Evolutionary conservation across 2,797 vertebrate species (phyloP).

Genomic region (Merluccius polli): DNA sequence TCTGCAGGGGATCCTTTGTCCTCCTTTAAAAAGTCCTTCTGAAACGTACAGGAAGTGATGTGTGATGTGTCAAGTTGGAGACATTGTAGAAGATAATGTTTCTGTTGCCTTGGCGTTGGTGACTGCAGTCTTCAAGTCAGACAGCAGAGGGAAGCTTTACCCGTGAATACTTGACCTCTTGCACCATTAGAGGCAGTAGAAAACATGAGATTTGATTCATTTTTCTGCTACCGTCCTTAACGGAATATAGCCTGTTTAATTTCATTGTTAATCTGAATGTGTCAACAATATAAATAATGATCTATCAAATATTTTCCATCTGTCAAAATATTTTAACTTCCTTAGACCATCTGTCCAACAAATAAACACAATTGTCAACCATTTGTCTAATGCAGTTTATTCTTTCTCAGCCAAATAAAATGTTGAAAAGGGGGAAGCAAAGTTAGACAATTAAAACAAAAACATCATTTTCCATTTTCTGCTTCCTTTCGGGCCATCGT

Average conservation of each 20-base stretch:
- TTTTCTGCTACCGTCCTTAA: not conserved
- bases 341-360: not conserved
- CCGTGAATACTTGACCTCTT: too few relatives aligned
- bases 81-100: too few relatives aligned
- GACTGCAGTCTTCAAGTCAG: too few relatives aligned
- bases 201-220: not conserved
- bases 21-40: too few relatives aligned
- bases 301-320: not conserved
- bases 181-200: too few relatives aligned
- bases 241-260: not conserved
- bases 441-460: constrained; percentile 58
- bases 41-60: too few relatives aligned
- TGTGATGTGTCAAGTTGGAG: too few relatives aligned
- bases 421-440: constrained; percentile 48
- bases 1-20: too few relatives aligned
- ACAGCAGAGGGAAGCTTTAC: too few relatives aligned
- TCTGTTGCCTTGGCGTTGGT: too few relatives aligned
- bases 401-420: constrained; percentile 72
- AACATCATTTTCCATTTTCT: constrained; percentile 60
- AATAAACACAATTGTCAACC: constrained; percentile 36
- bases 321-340: not conserved
- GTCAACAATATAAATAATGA: not conserved
- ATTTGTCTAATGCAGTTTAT: constrained; percentile 78
- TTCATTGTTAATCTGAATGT: not conserved
- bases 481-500: constrained; percentile 66